Conservation (phyloP, 2,888 invertebrate genomes). For the Stenodera caucasica region DNA sequence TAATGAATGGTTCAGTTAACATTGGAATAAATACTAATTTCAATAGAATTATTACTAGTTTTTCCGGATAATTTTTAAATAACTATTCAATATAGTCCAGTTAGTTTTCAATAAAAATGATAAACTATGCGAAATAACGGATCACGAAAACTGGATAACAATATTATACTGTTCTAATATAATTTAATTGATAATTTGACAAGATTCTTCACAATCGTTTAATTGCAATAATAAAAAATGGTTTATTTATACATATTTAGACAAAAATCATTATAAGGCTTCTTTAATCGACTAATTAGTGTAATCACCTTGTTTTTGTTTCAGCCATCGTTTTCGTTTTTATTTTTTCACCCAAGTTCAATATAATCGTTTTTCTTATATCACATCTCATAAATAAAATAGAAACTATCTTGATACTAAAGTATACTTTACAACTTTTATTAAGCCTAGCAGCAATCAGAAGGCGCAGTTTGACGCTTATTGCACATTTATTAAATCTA, state of each 20-base stretch:
- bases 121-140: slow-evolving; percentile 10
- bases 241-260: too few relatives aligned
- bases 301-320: background rate
- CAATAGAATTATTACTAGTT: background rate
- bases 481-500: slow-evolving; percentile 9
- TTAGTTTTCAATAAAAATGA: slow-evolving; percentile 8
- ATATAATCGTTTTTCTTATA: slow-evolving; percentile 12
- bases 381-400: background rate
- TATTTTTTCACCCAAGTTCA: background rate
- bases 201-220: background rate
- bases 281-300: background rate
- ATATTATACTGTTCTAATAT: slow-evolving; percentile 2
- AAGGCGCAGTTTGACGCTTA: slow-evolving; percentile 12
- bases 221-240: too few relatives aligned
- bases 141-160: slow-evolving; percentile 3
- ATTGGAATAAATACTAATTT: background rate
- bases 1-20: background rate
- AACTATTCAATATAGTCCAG: slow-evolving; percentile 10
- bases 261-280: too few relatives aligned
- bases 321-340: too few relatives aligned
- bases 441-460: slow-evolving; percentile 4
- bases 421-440: background rate
- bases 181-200: background rate
- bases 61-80: slow-evolving; percentile 10
- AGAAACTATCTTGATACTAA: background rate